Evolutionary conservation across 1,140 invertebrate species (phyloP), one percentile per base, ranked within the genome.

Genomic region (Neomicropteryx cornuta): DNA sequence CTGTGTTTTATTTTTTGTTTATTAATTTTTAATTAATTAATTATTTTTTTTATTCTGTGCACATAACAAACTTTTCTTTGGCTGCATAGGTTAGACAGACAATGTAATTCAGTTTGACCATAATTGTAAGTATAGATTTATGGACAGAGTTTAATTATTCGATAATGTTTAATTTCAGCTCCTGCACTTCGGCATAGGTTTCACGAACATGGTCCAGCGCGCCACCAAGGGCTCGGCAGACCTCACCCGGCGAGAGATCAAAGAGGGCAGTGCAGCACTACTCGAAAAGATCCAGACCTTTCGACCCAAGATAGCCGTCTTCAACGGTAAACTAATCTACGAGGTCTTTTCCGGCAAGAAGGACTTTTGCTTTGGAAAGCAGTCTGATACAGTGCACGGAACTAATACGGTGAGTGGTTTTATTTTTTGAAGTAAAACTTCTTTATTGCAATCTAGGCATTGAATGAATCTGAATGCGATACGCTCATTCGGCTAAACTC

Each of bases 271-370:
- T 50, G 80, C 85, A 59, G 80, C 93, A 51, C 64, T 97, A 41
- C 70, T 87, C 42, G 88, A 94, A 59, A 98, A 97, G 65, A 67
- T 98, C 42, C 77, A 83, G 62, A 84, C 85, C 50, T 97, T 85
- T 70, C 81, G 83, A 53, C 94, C 93, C 37, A 96, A 97, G 73
- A 92, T 97, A 53, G 93, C 91, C 24, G 93, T 96, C 16, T 98
- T 97, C 60, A 98, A 98, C 75, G 93, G 93, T 5, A 97, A 97
- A 73, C 76, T 96, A 38, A 97, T 97, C 47, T 97, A 95, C 70
- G 91, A 96, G 70, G 88, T 95, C 16, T 97, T 96, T 71, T 89
- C 86, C 38, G 93, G 92, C 5, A 95, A 94, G 63, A 97, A 97
- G 61, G 91, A 97, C 60, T 97, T 97, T 66, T 81, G 87, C 57